Evolutionary conservation across 64 coral and sea anemone genomes (phyloP), one percentile per base, ranked within the genome.

Genomic region (Anthopleura sola): DNA sequence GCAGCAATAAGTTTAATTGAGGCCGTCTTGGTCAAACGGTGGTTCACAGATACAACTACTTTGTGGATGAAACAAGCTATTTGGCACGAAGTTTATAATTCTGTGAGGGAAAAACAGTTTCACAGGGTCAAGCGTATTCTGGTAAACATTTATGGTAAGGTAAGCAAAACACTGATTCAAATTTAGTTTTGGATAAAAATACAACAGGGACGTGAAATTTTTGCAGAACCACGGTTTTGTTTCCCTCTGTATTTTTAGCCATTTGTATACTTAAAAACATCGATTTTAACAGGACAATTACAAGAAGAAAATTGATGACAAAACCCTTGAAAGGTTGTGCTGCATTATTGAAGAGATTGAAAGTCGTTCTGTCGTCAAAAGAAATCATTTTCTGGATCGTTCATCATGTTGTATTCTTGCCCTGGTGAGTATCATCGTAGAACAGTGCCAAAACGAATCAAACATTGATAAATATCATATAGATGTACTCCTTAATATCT

Each of bases 261-360:
- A n/a, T n/a, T n/a, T n/a, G n/a, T n/a, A 44, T 12, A 53, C 11
- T 53, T 53, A 53, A 7, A 53, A 53, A 51, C 7, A 17, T 53
- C 16, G 16, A 15, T 12, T 15, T 7, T 53, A 53, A 53, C 66
- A 71, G 66, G 29, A 34, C 29, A 13, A n/a, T 13, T 71, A 33
- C 31, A 71, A 20, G 15, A 16, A 3, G 3, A 48, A 44, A 44
- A 47, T 79, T 49, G 44, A 37, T n/a, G 15, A 20, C 24, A 79
- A 79, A 79, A 23, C 38, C 76, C 76, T 79, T 79, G 0, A 79
- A 33, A 48, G 31, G 31, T 78, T 78, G 16, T 78, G 76, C 40
- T 33, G 40, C 37, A 44, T n/a, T 44, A 14, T 79, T 3, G 21
- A 24, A 24, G 20, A n/a, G 19, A 44, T 44, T 79, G 76, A 79